Evolutionary conservation across 2,888 invertebrate genomes (phyloP), one percentile per base, ranked within the genome.

Genomic region (Slavum lentiscoides): DNA sequence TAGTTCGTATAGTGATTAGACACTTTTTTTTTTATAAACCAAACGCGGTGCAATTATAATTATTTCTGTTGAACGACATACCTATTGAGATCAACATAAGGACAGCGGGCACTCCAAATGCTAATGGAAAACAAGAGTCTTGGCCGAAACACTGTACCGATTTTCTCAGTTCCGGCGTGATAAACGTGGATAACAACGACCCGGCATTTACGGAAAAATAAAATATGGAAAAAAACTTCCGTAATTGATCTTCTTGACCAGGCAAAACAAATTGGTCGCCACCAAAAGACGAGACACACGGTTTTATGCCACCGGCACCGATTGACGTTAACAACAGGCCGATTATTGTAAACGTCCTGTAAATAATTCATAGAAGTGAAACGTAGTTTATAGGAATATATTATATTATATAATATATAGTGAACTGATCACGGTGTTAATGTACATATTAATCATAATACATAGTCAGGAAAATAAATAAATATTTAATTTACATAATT

Each of bases 301-400:
- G 93, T 84, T 94, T 94, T 83, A 94, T 94, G 6, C 94, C 93
- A 0, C 94, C 94, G 0, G 93, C 93, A 6, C 94, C 93, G 4
- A 92, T 83, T 0, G 92, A 92, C 82, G 94, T 91, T 84, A 93
- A 86, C 19, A 90, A 85, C 30, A 94, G 86, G 0, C 93, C 93
- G 23, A 92, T 84, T 82, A 92, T 37, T 3, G 76, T 59, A 74
- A 74, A 37, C 15, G n/a, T 49, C 49, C 74, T 74, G 49, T n/a
- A n/a, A 74, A 30, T 2, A 30, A n/a, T 8, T 23, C 2, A 49
- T 49, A 23, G 21, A 53, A 68, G n/a, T 68, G 1, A 21, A 23
- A 43, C 11, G 8, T 11, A 49, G 8, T 15, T 11, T 49, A n/a
- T n/a, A 49, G 49, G 49, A 49, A 49, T 15, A 49, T 13, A 49